A percentile compares a stretch with the other conserved stretches of the same genome.
Evolutionary conservation across 2,113 vertebrate species (phyloP).

Genomic region (rat (Rattus norvegicus)): DNA sequence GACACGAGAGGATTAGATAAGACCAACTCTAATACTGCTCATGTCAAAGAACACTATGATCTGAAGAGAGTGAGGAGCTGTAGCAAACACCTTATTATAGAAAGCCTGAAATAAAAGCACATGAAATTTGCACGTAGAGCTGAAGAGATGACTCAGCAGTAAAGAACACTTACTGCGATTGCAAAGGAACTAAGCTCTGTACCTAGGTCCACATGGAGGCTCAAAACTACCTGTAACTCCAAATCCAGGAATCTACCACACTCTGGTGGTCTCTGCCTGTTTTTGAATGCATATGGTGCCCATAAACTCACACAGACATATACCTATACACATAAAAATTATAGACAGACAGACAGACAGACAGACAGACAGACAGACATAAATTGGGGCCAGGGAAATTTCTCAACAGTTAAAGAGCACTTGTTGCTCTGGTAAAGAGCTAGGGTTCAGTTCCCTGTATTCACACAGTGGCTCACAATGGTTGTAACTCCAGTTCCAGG

Average conservation of each 20-base stretch:
- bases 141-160: background rate
- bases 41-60: background rate
- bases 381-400: background rate
- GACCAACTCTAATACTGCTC: background rate
- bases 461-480: background rate
- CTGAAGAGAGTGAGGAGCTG: background rate
- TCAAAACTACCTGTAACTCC: background rate
- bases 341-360: background rate
- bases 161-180: background rate
- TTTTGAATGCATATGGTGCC: background rate
- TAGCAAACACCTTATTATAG: background rate
- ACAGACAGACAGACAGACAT: background rate
- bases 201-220: too few relatives aligned
- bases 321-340: background rate
- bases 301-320: background rate
- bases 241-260: background rate
- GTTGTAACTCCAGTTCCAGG: background rate
- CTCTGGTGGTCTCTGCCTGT: background rate
- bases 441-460: background rate
- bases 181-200: background rate
- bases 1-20: background rate
- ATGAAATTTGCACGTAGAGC: background rate
- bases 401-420: background rate
- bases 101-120: background rate
- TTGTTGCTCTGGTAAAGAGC: background rate